phyloP scores from a whole-genome alignment of 2,888 invertebrate species.

The Erebia palarica region DNA sequence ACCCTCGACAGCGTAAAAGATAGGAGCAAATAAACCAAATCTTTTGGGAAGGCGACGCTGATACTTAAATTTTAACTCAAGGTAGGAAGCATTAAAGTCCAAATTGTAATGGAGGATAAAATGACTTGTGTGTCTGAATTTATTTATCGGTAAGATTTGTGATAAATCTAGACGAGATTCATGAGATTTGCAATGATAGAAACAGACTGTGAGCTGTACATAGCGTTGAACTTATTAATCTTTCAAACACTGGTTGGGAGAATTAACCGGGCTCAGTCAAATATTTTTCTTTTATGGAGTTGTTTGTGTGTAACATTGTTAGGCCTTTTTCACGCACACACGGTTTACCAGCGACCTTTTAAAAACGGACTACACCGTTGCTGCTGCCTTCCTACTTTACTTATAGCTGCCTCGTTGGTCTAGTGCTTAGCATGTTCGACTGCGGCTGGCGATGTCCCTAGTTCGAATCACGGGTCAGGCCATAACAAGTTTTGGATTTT shows the following conservation, averaged over 20 bases:
- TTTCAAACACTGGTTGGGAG: constrained; percentile 13
- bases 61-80: constrained; percentile 15
- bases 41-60: not conserved
- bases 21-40: constrained; percentile 23
- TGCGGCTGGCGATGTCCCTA: too few relatives aligned
- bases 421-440: too few relatives aligned
- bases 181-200: constrained; percentile 30
- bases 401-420: too few relatives aligned
- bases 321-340: too few relatives aligned
- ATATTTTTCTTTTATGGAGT: not conserved
- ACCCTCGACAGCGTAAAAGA: constrained; percentile 29
- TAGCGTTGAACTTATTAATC: constrained; percentile 18
- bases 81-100: constrained; percentile 16
- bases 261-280: not conserved
- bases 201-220: constrained; percentile 22
- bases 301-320: too few relatives aligned
- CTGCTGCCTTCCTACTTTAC: too few relatives aligned
- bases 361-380: too few relatives aligned
- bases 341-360: too few relatives aligned
- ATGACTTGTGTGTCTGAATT: constrained; percentile 22
- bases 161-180: constrained; percentile 34
- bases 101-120: constrained; percentile 7
- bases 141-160: constrained; percentile 31
- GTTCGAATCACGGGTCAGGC: too few relatives aligned
- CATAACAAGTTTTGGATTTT: too few relatives aligned